phyloP scores from a whole-genome alignment of 2,888 invertebrate species.

The Patella ulyssiponensis region DNA sequence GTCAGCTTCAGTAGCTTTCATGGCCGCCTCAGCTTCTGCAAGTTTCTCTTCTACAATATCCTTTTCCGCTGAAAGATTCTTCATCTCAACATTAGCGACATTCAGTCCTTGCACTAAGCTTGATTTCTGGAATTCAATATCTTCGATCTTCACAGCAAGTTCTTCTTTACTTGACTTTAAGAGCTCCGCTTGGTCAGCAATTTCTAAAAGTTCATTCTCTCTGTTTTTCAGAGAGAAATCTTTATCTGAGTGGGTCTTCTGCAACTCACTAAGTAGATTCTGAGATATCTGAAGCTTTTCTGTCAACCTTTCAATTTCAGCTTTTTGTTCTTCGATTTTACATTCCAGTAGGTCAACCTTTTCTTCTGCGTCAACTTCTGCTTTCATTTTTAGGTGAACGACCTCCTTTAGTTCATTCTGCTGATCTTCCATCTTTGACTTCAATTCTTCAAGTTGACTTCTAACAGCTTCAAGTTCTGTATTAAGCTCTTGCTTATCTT shows the following conservation, averaged over 20 bases:
- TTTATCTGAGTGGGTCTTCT: background rate
- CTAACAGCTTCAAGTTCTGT: conserved; percentile 28
- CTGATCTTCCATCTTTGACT: conserved; percentile 20
- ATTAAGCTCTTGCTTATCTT: conserved; percentile 32
- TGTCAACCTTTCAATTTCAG: conserved; percentile 30
- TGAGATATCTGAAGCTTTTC: conserved; percentile 26
- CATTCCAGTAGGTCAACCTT: conserved; percentile 27
- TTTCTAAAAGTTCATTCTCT: background rate
- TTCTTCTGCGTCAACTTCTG: conserved; percentile 16
- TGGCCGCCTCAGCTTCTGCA: conserved; percentile 28
- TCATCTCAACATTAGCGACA: conserved; percentile 18
- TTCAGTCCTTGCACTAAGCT: conserved; percentile 17
- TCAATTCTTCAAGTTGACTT: conserved; percentile 24
- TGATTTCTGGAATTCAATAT: conserved; percentile 6
- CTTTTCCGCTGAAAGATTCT: conserved; percentile 13
- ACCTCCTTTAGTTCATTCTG: conserved; percentile 17
- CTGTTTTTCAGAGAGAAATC: background rate
- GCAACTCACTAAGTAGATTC: conserved; percentile 13
- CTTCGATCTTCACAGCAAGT: background rate
- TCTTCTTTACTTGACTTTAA: conserved; percentile 21
- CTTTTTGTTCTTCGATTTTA: conserved; percentile 27
- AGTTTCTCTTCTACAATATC: conserved; percentile 24
- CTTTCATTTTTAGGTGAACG: conserved; percentile 2
- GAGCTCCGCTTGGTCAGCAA: background rate
- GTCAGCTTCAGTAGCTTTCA: conserved; percentile 19